Evolutionary conservation across 1,140 invertebrate genomes (phyloP).

Genomic region (Drosophila aff.): DNA sequence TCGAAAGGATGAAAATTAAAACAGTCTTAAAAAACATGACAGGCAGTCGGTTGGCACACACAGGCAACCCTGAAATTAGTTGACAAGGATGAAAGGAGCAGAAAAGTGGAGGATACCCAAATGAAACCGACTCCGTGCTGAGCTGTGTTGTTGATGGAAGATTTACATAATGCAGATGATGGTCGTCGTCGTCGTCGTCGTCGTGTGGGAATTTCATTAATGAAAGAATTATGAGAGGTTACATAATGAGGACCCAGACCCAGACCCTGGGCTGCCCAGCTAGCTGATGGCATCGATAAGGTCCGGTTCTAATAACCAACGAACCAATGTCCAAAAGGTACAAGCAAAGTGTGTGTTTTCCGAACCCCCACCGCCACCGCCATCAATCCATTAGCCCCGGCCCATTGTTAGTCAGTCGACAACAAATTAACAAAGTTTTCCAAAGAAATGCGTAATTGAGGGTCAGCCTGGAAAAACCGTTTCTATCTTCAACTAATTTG

Average conservation of each 20-base stretch:
- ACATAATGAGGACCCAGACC: constrained; percentile 66
- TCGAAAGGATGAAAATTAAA: constrained; percentile 69
- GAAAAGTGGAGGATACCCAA: constrained; percentile 37
- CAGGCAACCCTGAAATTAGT: constrained; percentile 77
- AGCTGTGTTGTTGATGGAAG: constrained; percentile 56
- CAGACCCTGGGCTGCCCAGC: not conserved
- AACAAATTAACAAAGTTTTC: constrained; percentile 79
- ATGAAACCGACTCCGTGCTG: constrained; percentile 70
- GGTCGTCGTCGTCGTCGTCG: constrained; percentile 28
- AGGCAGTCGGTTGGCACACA: constrained; percentile 40
- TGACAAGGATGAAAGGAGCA: constrained; percentile 74
- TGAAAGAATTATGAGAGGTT: constrained; percentile 83
- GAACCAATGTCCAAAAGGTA: constrained; percentile 24
- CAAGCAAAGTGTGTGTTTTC: constrained; percentile 9
- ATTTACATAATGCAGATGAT: constrained; percentile 77
- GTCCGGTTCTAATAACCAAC: constrained; percentile 53
- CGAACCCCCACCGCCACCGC: not conserved
- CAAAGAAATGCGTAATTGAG: constrained; percentile 75
- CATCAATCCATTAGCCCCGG: constrained; percentile 30
- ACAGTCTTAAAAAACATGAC: constrained; percentile 82
- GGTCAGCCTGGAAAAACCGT: constrained; percentile 17
- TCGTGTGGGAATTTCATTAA: constrained; percentile 83
- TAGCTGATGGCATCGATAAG: constrained; percentile 40
- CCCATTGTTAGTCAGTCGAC: constrained; percentile 65
- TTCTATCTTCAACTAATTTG: constrained; percentile 45